Evolutionary conservation across 2,113 vertebrate species (phyloP).

Genomic region (Pithys albifrons): DNA sequence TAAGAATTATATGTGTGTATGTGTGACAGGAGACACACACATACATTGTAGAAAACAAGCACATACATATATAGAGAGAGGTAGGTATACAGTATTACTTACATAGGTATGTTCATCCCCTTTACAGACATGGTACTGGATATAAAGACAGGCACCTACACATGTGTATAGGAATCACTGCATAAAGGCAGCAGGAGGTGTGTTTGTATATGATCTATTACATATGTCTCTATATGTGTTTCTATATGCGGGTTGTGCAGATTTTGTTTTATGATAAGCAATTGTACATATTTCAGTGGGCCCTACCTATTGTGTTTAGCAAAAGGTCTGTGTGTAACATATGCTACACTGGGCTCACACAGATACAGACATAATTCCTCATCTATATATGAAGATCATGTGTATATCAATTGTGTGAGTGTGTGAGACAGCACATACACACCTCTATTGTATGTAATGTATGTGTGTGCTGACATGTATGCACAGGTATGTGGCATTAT

Average conservation of each 20-base stretch:
- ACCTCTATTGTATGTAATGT: too few relatives aligned
- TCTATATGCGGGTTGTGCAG: background rate
- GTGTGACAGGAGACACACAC: background rate
- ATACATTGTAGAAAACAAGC: background rate
- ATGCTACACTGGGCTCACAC: background rate
- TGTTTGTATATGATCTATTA: too few relatives aligned
- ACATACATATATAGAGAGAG: background rate
- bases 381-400: too few relatives aligned
- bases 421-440: background rate
- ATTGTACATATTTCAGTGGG: background rate
- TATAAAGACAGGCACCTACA: background rate
- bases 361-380: background rate
- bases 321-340: background rate
- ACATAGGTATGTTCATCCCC: background rate
- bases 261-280: background rate
- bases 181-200: background rate
- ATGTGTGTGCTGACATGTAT: background rate
- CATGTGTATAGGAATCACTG: background rate
- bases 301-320: background rate
- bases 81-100: background rate
- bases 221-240: too few relatives aligned
- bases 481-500: background rate
- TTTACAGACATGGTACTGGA: background rate
- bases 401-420: background rate
- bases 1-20: background rate